Evolutionary conservation across 2,888 invertebrate species (phyloP).

Genomic region (Diloba caeruleocephala): DNA sequence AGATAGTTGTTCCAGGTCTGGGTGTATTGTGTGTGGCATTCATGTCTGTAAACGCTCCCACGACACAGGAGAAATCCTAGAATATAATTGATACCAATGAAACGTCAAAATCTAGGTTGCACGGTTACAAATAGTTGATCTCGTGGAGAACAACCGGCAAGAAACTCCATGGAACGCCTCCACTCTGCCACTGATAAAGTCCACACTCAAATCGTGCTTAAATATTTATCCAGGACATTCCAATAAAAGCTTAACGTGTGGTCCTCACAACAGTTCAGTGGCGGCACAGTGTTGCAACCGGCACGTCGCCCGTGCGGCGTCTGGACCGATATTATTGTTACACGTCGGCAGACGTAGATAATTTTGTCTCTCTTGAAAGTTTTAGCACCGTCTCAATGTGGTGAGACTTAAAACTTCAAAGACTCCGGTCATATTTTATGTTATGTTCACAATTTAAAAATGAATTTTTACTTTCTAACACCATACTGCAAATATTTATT

Average conservation of each 20-base stretch:
- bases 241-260: slow-evolving; percentile 6
- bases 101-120: too few species aligned
- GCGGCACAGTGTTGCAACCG: slow-evolving; percentile 23
- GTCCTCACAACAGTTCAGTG: slow-evolving; percentile 1
- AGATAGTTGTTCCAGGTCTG: too few species aligned
- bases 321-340: slow-evolving; percentile 53
- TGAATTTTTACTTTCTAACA: not conserved
- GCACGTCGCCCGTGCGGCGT: slow-evolving; percentile 38
- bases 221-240: not conserved
- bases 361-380: slow-evolving; percentile 39
- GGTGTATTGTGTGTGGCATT: too few species aligned
- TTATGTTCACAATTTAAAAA: too few species aligned
- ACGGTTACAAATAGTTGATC: too few species aligned
- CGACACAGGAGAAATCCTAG: too few species aligned
- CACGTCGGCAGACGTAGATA: slow-evolving; percentile 31
- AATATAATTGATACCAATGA: too few species aligned
- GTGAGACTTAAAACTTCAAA: slow-evolving; percentile 14
- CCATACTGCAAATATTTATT: too few species aligned
- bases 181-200: not conserved
- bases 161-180: too few species aligned
- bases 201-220: not conserved
- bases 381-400: slow-evolving; percentile 21
- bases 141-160: too few species aligned
- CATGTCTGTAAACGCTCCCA: too few species aligned
- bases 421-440: slow-evolving; percentile 19